Evolutionary conservation across 2,797 vertebrate species (phyloP).

Genomic region (Manis crassicaudata): DNA sequence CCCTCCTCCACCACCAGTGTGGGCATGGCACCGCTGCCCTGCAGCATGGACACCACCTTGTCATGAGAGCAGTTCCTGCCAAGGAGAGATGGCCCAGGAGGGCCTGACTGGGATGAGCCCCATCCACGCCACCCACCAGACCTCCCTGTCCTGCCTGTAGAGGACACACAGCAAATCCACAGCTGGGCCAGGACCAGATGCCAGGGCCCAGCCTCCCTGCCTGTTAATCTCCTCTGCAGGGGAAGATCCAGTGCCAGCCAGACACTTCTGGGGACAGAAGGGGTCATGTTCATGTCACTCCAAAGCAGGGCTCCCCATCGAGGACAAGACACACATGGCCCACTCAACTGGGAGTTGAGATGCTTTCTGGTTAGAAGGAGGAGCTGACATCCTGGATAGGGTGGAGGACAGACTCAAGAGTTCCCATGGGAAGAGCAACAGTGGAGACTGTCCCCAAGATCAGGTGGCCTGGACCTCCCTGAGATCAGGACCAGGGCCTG

Average conservation of each 20-base stretch:
- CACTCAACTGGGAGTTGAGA: background rate
- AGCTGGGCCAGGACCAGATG: background rate
- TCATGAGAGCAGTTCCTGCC: slow-evolving; percentile 97
- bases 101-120: slow-evolving; percentile 34
- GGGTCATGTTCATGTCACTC: background rate
- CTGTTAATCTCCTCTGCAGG: background rate
- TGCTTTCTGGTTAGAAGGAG: background rate
- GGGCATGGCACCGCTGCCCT: slow-evolving; percentile 98
- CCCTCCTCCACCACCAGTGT: slow-evolving; percentile 97
- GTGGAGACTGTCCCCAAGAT: background rate
- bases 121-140: background rate
- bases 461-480: background rate
- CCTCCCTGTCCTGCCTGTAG: background rate
- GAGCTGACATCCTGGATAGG: background rate
- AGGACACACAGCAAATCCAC: background rate
- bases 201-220: background rate
- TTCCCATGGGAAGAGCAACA: background rate
- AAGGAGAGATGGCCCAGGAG: slow-evolving; percentile 54
- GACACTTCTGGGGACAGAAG: background rate
- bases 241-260: background rate
- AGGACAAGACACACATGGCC: background rate
- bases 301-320: background rate
- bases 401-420: background rate
- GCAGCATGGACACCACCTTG: slow-evolving; percentile 99
- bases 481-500: background rate